phyloP scores from a whole-genome alignment of 2,797 vertebrate genomes.

The Potorous gilbertii region DNA sequence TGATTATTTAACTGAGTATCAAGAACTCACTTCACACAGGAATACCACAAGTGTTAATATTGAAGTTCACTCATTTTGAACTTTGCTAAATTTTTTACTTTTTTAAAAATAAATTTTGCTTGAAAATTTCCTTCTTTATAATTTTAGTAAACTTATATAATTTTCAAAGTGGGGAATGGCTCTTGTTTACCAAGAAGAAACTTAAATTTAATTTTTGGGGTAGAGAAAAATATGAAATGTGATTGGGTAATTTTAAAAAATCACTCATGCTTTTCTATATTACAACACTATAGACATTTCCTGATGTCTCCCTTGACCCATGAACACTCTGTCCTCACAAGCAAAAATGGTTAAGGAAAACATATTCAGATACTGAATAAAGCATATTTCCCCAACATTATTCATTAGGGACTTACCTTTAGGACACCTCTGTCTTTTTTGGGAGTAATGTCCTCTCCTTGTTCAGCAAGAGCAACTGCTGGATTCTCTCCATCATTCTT shows the following conservation, averaged over 20 bases:
- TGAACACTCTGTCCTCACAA: background rate
- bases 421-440: slow-evolving; percentile 91
- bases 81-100: background rate
- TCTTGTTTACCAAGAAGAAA: background rate
- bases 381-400: background rate
- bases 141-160: slow-evolving; percentile 31
- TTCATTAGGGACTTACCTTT: slow-evolving; percentile 86
- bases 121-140: slow-evolving; percentile 2
- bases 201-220: background rate
- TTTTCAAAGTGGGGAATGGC: background rate
- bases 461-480: slow-evolving; percentile 84
- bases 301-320: background rate
- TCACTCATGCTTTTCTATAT: background rate
- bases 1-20: slow-evolving; percentile 19
- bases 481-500: slow-evolving; percentile 87
- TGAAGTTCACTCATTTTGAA: slow-evolving; percentile 53
- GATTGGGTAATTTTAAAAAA: background rate
- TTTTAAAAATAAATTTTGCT: slow-evolving; percentile 14
- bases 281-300: background rate
- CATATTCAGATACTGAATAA: background rate
- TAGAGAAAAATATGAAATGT: background rate
- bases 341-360: background rate
- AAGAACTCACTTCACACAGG: background rate
- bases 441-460: slow-evolving; percentile 91
- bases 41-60: slow-evolving; percentile 25